Percentiles rank a stretch among this genome's conserved stretches.
Evolutionary conservation across 2,113 vertebrate species (phyloP).

Genomic region (Caloenas nicobarica): DNA sequence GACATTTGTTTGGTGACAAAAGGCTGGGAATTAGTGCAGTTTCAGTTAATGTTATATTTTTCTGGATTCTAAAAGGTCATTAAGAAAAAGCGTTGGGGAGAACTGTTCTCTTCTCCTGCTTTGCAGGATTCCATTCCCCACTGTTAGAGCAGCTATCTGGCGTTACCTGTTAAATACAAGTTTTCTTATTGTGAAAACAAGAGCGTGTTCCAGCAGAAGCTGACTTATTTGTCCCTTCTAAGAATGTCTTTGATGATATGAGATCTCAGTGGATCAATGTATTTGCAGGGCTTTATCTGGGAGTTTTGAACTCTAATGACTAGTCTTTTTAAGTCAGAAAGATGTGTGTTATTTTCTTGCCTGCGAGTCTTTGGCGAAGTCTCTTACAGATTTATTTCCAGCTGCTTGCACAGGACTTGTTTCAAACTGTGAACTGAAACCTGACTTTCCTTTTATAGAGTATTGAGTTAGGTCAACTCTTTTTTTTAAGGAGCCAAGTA

Average conservation of each 20-base stretch:
- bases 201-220: background rate
- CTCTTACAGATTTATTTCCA: background rate
- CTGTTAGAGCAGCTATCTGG: background rate
- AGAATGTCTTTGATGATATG: background rate
- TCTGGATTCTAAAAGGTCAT: background rate
- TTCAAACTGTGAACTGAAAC: slow-evolving; percentile 31
- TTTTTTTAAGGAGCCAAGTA: background rate
- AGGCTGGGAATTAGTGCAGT: background rate
- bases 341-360: background rate
- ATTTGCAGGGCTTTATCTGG: background rate
- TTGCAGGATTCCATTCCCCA: background rate
- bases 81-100: background rate
- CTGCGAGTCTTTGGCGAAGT: background rate
- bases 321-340: background rate
- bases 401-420: background rate
- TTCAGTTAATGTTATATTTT: background rate
- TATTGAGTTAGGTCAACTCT: background rate
- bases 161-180: background rate
- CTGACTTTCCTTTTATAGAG: background rate
- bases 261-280: background rate
- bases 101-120: background rate
- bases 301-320: background rate
- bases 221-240: background rate
- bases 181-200: background rate
- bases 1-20: background rate